phyloP scores from a whole-genome alignment of 2,113 vertebrate species.

The Oreocharis arfaki region DNA sequence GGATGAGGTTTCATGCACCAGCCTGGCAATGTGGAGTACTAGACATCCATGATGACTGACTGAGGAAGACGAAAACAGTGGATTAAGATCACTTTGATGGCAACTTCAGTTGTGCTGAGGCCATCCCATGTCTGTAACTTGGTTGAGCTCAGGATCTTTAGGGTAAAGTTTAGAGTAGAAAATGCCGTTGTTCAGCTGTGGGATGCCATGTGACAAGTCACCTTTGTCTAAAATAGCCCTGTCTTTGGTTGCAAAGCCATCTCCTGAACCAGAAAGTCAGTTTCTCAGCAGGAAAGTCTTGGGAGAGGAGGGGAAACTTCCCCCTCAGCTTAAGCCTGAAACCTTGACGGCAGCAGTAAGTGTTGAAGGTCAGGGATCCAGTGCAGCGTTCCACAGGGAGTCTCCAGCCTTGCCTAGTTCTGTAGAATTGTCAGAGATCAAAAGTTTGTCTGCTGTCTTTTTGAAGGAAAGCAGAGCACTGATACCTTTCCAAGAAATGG shows the following conservation, averaged over 20 bases:
- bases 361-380: neutral
- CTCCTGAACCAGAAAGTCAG: neutral
- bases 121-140: neutral
- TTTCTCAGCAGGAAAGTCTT: neutral
- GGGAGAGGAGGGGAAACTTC: neutral
- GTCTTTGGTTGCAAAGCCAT: neutral
- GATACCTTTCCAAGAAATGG: neutral
- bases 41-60: neutral
- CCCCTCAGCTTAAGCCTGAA: neutral
- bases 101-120: neutral
- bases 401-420: neutral
- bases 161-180: neutral
- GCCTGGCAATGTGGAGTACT: neutral
- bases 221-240: neutral
- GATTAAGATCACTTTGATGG: neutral
- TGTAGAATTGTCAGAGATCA: neutral
- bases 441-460: neutral
- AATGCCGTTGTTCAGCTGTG: neutral
- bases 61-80: neutral
- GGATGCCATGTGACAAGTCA: neutral
- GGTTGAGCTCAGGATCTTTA: neutral
- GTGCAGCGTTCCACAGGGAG: neutral
- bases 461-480: constrained; percentile 34
- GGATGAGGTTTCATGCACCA: neutral
- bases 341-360: neutral